These are phyloP conservation scores for Patiria pectinifera DNA, from an alignment of 53 echinoderm and acorn worm species.

Conservation along the genomic window DNA sequence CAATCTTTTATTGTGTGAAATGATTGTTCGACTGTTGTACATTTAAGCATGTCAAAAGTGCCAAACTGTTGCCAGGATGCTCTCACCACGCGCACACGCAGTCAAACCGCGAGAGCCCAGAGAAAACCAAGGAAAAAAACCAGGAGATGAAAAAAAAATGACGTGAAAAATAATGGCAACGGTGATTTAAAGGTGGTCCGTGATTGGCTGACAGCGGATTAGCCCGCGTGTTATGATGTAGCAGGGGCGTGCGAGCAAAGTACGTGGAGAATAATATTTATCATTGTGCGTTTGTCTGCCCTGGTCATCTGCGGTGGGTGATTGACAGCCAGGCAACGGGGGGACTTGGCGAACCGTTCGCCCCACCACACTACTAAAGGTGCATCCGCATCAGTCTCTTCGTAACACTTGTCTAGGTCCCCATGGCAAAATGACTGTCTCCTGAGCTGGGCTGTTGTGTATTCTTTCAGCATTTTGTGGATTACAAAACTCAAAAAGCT, in stretches of 20 bases:
- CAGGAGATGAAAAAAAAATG: background rate
- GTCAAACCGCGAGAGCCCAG: background rate
- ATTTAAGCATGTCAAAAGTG: background rate
- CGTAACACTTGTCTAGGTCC: background rate
- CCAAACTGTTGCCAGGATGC: background rate
- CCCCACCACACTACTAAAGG: conserved; percentile 39
- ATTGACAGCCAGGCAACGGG: conserved; percentile 45
- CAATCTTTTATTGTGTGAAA: background rate
- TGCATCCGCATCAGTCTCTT: background rate
- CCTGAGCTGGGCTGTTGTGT: background rate
- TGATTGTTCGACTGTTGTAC: background rate
- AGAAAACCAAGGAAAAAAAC: background rate
- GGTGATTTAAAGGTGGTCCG: background rate
- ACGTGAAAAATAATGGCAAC: conserved; percentile 39
- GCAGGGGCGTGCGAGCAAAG: conserved; percentile 52
- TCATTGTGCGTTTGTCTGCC: conserved; percentile 67
- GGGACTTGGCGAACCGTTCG: background rate
- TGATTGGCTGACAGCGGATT: conserved; percentile 54
- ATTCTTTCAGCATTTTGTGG: background rate
- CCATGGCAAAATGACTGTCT: background rate
- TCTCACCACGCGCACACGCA: background rate
- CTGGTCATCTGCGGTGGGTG: conserved; percentile 43
- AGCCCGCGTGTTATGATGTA: conserved; percentile 26
- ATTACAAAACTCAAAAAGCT: background rate
- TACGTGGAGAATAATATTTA: conserved; percentile 65